Percentiles rank a stretch among this genome's conserved stretches.
phyloP scores from a whole-genome alignment of 1,140 invertebrate genomes.

The Diorhabda carinulata region DNA sequence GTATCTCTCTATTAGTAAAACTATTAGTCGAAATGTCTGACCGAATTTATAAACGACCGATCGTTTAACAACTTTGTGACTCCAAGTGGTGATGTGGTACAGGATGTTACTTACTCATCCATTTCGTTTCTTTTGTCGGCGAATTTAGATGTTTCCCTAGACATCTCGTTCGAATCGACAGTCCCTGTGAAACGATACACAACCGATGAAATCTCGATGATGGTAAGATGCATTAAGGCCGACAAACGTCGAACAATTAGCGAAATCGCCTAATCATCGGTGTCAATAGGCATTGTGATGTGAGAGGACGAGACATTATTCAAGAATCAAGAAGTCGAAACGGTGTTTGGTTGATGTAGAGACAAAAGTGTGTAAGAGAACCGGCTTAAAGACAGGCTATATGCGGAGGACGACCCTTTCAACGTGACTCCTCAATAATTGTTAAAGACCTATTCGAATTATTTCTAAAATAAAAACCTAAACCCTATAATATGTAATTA shows the following conservation, averaged over 20 bases:
- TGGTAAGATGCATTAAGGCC: conserved; percentile 1
- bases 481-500: no score
- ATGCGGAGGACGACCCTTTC: no score
- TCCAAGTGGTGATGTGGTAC: conserved; percentile 5
- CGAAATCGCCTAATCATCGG: conserved; percentile 1
- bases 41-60: no score
- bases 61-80: not conserved
- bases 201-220: not conserved
- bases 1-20: no score
- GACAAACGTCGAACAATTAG: conserved; percentile 1
- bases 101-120: conserved; percentile 4
- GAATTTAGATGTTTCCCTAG: conserved; percentile 5
- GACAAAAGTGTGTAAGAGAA: not conserved
- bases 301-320: not conserved
- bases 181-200: not conserved
- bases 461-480: no score
- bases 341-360: not conserved
- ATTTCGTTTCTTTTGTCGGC: conserved; percentile 10
- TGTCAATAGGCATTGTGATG: not conserved
- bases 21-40: no score
- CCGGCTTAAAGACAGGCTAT: no score
- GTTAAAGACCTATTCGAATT: no score
- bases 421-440: no score
- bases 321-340: not conserved
- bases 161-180: not conserved